phyloP scores from a whole-genome alignment of 1,140 invertebrate genomes.

The Drosophila funebris region DNA sequence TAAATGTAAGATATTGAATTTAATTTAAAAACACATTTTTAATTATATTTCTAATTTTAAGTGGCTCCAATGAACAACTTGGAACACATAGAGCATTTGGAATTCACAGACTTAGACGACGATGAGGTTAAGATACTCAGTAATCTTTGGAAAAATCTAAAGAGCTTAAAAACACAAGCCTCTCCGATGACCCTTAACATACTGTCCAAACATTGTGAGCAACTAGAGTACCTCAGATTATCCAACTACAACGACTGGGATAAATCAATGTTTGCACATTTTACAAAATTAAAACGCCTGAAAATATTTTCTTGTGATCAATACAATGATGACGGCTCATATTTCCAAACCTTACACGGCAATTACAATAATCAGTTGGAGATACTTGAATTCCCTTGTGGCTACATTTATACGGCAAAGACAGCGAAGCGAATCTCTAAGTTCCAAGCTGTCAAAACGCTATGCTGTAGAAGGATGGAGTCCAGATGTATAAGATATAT shows the following conservation, averaged over 20 bases:
- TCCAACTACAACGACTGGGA: neutral
- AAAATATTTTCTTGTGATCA: neutral
- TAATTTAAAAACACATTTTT: neutral
- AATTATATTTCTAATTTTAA: neutral
- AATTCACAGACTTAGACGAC: neutral
- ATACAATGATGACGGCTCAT: neutral
- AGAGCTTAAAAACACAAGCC: neutral
- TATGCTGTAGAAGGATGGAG: neutral
- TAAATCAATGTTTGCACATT: neutral
- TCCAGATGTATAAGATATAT: neutral
- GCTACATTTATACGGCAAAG: neutral
- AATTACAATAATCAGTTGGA: conserved; percentile 1
- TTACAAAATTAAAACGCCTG: neutral
- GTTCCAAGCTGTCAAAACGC: neutral
- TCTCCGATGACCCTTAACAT: neutral
- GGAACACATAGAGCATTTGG: neutral
- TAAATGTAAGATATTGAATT: neutral
- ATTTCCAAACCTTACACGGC: neutral
- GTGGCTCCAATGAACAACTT: neutral
- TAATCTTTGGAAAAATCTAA: neutral
- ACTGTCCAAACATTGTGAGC: neutral
- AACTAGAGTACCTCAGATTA: neutral
- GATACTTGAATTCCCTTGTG: neutral
- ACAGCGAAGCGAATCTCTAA: neutral
- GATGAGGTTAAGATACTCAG: neutral